These are phyloP conservation scores for Sarcoramphus papa DNA, from an alignment of 2,797 vertebrate genomes.

Conservation along the genomic window DNA sequence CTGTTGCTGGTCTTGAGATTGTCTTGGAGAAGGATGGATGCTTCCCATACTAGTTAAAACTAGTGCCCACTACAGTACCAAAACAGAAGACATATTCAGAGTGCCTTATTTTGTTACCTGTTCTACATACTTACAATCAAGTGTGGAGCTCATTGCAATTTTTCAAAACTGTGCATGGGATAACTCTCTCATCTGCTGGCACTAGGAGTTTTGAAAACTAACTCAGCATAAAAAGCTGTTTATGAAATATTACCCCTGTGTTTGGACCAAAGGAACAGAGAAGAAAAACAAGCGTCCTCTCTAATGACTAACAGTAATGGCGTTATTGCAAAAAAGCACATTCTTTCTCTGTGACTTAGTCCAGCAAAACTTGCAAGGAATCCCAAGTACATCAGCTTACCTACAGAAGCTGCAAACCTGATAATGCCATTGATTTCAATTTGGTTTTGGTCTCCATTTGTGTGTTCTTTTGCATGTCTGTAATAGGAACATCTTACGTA, in stretches of 20 bases:
- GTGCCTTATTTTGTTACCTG: background rate
- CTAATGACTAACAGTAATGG: background rate
- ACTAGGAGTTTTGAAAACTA: background rate
- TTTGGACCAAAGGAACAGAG: background rate
- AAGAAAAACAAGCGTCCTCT: background rate
- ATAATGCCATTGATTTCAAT: background rate
- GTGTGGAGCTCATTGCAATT: background rate
- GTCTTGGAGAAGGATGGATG: background rate
- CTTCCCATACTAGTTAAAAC: background rate
- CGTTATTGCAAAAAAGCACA: background rate
- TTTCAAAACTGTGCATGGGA: background rate
- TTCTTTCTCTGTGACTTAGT: background rate
- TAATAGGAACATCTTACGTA: background rate
- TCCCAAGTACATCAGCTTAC: background rate
- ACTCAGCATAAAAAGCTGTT: background rate
- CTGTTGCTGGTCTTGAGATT: background rate
- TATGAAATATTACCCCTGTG: background rate
- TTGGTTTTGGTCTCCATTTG: background rate
- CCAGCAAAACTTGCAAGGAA: background rate
- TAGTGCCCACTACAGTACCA: background rate
- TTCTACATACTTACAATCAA: background rate
- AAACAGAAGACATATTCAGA: background rate
- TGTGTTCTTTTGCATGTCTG: background rate
- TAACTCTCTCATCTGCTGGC: background rate
- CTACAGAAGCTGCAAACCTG: background rate